These are phyloP conservation scores for Cephalopachus bancanus DNA, from an alignment of 2,797 vertebrate genomes.

Conservation along the genomic window DNA sequence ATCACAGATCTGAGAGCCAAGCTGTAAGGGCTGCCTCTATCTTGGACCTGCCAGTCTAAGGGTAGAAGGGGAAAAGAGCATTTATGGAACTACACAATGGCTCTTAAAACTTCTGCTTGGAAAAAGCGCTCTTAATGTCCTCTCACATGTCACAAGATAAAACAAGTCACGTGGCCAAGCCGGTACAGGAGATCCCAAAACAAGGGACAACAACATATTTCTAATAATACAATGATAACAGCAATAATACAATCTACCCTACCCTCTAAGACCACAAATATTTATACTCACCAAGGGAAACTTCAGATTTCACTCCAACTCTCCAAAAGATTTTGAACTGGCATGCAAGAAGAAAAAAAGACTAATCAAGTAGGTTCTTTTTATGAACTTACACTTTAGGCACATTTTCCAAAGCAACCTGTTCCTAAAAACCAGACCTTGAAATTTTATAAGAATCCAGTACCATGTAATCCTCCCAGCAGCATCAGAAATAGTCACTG, in stretches of 20 bases:
- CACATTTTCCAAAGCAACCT: conserved; percentile 18
- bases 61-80: not conserved
- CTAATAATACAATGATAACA: conserved; percentile 26
- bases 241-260: not conserved
- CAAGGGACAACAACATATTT: not conserved
- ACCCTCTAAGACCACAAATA: not conserved
- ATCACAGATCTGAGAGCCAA: not conserved
- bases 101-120: conserved; percentile 11
- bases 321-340: conserved; percentile 19
- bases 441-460: conserved; percentile 54
- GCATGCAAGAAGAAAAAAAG: not conserved
- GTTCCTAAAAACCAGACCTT: conserved; percentile 43
- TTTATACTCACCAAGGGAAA: conserved; percentile 42
- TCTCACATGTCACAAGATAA: not conserved
- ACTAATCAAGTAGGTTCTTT: not conserved
- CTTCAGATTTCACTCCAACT: not conserved
- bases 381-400: not conserved
- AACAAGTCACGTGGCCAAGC: not conserved
- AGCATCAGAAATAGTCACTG: conserved; percentile 9
- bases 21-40: not conserved
- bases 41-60: not conserved
- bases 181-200: not conserved
- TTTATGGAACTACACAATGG: not conserved
- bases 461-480: not conserved
- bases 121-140: not conserved